A percentile compares a stretch with the other conserved stretches of the same genome.
Evolutionary conservation across 2,888 invertebrate species (phyloP).

Genomic region (Orchestes rusci): DNA sequence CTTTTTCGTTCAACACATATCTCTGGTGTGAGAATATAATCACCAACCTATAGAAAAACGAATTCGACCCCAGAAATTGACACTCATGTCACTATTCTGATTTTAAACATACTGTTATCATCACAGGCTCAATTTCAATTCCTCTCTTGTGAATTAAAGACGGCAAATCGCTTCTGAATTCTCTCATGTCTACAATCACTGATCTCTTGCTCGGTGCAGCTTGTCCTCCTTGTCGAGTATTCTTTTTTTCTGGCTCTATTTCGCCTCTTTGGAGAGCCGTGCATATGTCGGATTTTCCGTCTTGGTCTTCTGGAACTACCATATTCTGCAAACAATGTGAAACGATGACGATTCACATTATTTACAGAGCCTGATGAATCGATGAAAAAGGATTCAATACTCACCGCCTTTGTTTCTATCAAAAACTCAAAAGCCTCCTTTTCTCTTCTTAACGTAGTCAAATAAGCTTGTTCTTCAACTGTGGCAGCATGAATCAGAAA

Average conservation of each 20-base stretch:
- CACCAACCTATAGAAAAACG: conserved; percentile 84
- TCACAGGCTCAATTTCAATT: conserved; percentile 84
- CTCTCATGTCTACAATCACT: conserved; percentile 92
- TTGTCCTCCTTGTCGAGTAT: conserved; percentile 61
- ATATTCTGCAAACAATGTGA: conserved; percentile 54
- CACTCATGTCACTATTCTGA: neutral
- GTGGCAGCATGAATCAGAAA: conserved; percentile 87
- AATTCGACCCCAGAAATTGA: too few species aligned
- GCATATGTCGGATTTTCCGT: conserved; percentile 69
- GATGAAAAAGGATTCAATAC: conserved; percentile 4
- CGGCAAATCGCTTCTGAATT: conserved; percentile 94
- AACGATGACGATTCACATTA: neutral
- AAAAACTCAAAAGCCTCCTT: conserved; percentile 91
- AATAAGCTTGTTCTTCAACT: conserved; percentile 94
- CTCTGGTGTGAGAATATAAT: conserved; percentile 94
- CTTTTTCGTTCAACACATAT: conserved; percentile 97
- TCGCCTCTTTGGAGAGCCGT: conserved; percentile 40
- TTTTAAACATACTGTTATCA: conserved; percentile 58
- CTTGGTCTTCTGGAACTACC: conserved; percentile 83
- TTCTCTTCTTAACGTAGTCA: conserved; percentile 83
- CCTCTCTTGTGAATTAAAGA: conserved; percentile 88
- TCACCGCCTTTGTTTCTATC: conserved; percentile 85
- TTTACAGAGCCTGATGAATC: neutral
- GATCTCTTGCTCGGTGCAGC: conserved; percentile 31
- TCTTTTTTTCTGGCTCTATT: conserved; percentile 38